Base-by-base conservation (phyloP, 2,888 invertebrate species). In the Julus scanicus region DNA sequence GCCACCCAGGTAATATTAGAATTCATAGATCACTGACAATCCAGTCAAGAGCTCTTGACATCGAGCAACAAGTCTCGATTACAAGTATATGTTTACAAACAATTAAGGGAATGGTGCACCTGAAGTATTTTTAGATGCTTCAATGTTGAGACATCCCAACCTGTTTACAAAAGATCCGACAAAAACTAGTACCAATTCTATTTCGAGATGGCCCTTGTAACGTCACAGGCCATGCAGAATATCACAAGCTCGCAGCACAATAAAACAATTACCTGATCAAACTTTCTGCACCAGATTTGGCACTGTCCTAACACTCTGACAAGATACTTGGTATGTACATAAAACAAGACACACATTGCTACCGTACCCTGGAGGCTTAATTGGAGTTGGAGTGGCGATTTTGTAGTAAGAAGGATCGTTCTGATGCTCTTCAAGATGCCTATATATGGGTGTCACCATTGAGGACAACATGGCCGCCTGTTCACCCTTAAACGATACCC, bases 301-400 rank as follows among this genome's bases (percentile, higher is more conserved):
- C n/a, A n/a, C n/a, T n/a, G n/a, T n/a, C n/a, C n/a, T n/a, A n/a
- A n/a, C n/a, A n/a, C n/a, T n/a, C n/a, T n/a, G n/a, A n/a, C n/a
- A n/a, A n/a, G n/a, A n/a, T n/a, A n/a, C n/a, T n/a, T n/a, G n/a
- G n/a, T n/a, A n/a, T n/a, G n/a, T n/a, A n/a, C n/a, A n/a, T n/a
- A n/a, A n/a, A n/a, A n/a, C n/a, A n/a, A n/a, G 48, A 63, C n/a
- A 63, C 5, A 63, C 11, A 63, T 2, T n/a, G 17, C 57, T n/a
- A 63, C n/a, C 57, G n/a, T 63, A 63, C 57, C 57, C 57, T n/a
- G 57, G 57, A n/a, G n/a, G 57, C 57, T n/a, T 63, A n/a, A 63
- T 63, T 8, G 57, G 57, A 11, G 57, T 63, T 2, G n/a, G 57
- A 15, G 17, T 63, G 2, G 57, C 15, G 57, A 63, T 63, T 5